These are phyloP conservation scores for Drosophila nr. perissopoda DNA, from an alignment of 2,888 invertebrate genomes.

Conservation along the genomic window DNA sequence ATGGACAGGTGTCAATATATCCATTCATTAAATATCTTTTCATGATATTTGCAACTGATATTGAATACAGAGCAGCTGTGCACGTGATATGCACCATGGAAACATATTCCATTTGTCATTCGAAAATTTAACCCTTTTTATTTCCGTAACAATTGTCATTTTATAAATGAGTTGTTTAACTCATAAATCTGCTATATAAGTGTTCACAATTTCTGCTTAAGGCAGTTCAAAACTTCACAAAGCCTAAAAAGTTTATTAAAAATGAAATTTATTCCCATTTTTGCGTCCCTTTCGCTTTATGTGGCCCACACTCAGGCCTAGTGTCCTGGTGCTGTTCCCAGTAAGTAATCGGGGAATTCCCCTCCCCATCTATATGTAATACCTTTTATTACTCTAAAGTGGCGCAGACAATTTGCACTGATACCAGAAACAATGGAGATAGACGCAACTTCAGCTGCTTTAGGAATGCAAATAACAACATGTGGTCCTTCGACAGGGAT, in stretches of 20 bases:
- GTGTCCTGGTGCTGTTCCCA: background rate
- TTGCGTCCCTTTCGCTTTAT: background rate
- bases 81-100: background rate
- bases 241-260: background rate
- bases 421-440: background rate
- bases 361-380: background rate
- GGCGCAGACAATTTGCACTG: background rate
- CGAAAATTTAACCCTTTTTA: background rate
- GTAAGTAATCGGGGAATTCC: background rate
- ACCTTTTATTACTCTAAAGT: background rate
- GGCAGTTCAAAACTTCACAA: too few species aligned
- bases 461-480: background rate
- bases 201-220: too few species aligned
- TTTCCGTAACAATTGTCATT: background rate
- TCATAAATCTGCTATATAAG: background rate
- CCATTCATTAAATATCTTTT: background rate
- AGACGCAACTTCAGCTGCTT: background rate
- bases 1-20: background rate
- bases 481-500: slow-evolving; percentile 10
- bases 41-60: background rate
- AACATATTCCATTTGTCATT: background rate
- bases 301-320: background rate
- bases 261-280: background rate
- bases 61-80: background rate
- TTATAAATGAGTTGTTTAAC: too few species aligned